Evolutionary conservation across 2,113 vertebrate genomes (phyloP), one percentile per base, ranked within the genome.

Genomic region (Notothenia rossii): DNA sequence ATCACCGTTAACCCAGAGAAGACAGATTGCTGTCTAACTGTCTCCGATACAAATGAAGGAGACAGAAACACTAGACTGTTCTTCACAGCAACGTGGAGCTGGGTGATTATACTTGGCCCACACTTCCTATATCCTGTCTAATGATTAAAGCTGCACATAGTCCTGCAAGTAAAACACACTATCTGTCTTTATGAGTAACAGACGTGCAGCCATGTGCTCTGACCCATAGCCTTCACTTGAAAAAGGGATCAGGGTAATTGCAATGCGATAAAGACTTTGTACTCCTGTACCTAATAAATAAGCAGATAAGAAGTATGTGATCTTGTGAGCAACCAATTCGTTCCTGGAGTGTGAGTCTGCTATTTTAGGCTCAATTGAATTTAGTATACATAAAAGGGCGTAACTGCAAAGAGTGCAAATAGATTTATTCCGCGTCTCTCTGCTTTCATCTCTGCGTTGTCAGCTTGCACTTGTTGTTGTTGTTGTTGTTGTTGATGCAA

Each of bases 301-400:
- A 18, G 29, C n/a, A 20, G 2, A 7, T 72, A 45, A 45, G 33
- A 22, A 66, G 22, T 45, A 7, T 46, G 54, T 3, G 15, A 10
- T 20, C 25, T 43, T 64, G 50, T 46, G 40, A 63, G 22, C 20
- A 25, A 25, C 48, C 49, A 8, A 9, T 73, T 3, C 18, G 48
- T 12, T 59, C 20, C 20, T 45, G 18, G 10, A 61, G 22, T 72
- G 33, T 29, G 60, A 43, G 11, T 43, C 10, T 22, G 46, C 20
- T 73, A 48, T 65, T 73, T 67, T 61, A 53, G 45, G 46, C 20
- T 80, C 53, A 59, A 5, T 60, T 17, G 17, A 46, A 33, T 46
- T 60, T 10, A 45, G n/a, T 40, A 49, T 18, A 17, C 5, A 2
- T 22, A n/a, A 60, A 5, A 33, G 36, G 20, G 18, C 7, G 40